Conservation (phyloP, 1,140 invertebrate genomes). For the Eufriesea mexicana region DNA sequence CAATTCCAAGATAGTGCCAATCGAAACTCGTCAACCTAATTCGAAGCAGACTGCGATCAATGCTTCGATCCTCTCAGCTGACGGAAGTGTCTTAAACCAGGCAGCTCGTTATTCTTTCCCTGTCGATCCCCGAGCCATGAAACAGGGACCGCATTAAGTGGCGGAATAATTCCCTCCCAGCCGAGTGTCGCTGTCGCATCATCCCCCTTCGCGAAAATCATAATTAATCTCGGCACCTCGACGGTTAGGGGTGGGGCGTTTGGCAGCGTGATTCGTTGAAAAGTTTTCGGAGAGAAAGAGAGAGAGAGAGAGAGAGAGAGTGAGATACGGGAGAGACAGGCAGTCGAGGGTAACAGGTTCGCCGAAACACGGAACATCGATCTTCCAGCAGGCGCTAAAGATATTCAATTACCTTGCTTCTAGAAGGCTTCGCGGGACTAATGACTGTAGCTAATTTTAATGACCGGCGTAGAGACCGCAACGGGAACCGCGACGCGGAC, state of each 20-base stretch:
- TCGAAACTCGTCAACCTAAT: too few species aligned
- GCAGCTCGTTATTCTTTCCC: conserved; percentile 45
- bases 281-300: conserved; percentile 46
- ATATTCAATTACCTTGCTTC: conserved; percentile 65
- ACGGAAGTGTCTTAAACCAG: background rate
- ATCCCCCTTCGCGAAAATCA: conserved; percentile 57
- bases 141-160: conserved; percentile 48
- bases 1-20: too few species aligned
- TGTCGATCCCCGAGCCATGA: conserved; percentile 33
- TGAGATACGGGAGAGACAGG: background rate
- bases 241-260: background rate
- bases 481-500: conserved; percentile 36
- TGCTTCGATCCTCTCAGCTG: background rate
- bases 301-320: conserved; percentile 5
- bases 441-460: conserved; percentile 60
- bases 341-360: background rate
- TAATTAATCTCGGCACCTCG: conserved; percentile 62
- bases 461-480: conserved; percentile 29
- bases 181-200: conserved; percentile 46
- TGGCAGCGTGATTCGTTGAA: conserved; percentile 60
- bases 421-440: conserved; percentile 46
- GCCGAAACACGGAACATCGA: conserved; percentile 56
- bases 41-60: conserved; percentile 20
- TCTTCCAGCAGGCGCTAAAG: conserved; percentile 60
- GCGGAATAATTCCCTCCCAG: conserved; percentile 55